Percentiles rank a stretch among this genome's conserved stretches.
phyloP scores from a whole-genome alignment of 2,888 invertebrate species.

The Diarsia rubi region DNA sequence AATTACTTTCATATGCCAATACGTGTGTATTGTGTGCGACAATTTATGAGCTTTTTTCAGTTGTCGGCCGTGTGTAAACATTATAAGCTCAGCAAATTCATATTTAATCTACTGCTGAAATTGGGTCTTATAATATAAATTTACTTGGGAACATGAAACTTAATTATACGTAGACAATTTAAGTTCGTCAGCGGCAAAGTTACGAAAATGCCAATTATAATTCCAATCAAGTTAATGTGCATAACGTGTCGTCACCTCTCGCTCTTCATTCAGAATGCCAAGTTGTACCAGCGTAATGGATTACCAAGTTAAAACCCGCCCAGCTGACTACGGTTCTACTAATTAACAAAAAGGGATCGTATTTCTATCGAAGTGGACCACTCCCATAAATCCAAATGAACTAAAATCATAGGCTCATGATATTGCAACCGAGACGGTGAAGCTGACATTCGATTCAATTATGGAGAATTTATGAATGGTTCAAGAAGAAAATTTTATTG shows the following conservation, averaged over 20 bases:
- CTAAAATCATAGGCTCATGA: constrained; percentile 81
- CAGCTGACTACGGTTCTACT: constrained; percentile 71
- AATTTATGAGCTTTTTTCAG: constrained; percentile 53
- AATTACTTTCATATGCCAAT: constrained; percentile 58
- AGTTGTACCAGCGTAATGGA: constrained; percentile 79
- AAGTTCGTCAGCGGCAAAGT: constrained; percentile 52
- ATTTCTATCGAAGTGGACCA: constrained; percentile 61
- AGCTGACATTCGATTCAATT: constrained; percentile 85
- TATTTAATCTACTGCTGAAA: constrained; percentile 38
- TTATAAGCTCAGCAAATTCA: constrained; percentile 27
- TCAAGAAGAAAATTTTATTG: constrained; percentile 84
- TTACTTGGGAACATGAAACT: constrained; percentile 44
- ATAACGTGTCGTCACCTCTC: constrained; percentile 72
- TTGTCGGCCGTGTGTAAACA: neutral
- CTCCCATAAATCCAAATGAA: constrained; percentile 77
- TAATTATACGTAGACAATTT: constrained; percentile 48
- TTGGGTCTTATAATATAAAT: constrained; percentile 37
- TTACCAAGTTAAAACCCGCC: constrained; percentile 74
- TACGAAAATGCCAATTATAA: constrained; percentile 71
- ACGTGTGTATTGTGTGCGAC: constrained; percentile 49
- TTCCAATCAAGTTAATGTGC: constrained; percentile 80
- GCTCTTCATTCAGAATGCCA: constrained; percentile 68
- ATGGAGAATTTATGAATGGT: constrained; percentile 86
- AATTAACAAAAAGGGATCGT: constrained; percentile 81
- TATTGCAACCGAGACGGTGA: constrained; percentile 78